Base-by-base conservation (phyloP, 2,797 vertebrate genomes). In the Peromyscus attwateri region DNA sequence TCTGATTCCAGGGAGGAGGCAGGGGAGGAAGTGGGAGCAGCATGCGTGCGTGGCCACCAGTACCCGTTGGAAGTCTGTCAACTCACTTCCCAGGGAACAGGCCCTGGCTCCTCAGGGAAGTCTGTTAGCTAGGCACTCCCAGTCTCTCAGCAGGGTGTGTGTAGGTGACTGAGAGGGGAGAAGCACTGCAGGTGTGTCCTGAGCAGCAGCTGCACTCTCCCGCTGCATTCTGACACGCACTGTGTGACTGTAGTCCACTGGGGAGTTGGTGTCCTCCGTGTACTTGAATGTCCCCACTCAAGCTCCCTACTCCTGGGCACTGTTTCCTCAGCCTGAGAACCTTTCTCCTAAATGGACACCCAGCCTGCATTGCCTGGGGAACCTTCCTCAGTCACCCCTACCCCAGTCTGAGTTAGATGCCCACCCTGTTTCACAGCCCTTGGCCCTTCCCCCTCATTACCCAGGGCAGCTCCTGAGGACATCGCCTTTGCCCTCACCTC, bases 381-480 rank as follows among this genome's bases (percentile, higher is more conserved):
- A 17, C 19, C 52, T 68, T 49, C 75, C n/a, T 34, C 1, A 37
- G 4, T 23, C 6, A 11, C 19, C 62, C n/a, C 27, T 16, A 16
- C 1, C 60, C 55, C 1, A 40, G 13, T 19, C 68, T 12, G 91
- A 88, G 60, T 34, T 7, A 34, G 71, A 27, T 7, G 55, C 60
- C 77, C 8, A 3, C 29, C 23, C 17, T 2, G 3, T 70, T 64
- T 57, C 43, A 1, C 3, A 71, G 80, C 49, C 76, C 34, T 71
- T 8, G 3, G 17, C 75, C 43, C 37, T 71, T 16, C 9, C 25
- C 79, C 81, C 52, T 34, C 2, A 1, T n/a, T 75, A 40, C 40
- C 40, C 13, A 1, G 10, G 31, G n/a, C 14, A 23, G 80, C 43
- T 80, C 75, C 96, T 97, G 93, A 96, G 82, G 97, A 29, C 82